These are phyloP conservation scores for Muscidifurax raptorellus DNA, from an alignment of 1,140 invertebrate species.

Conservation along the genomic window DNA sequence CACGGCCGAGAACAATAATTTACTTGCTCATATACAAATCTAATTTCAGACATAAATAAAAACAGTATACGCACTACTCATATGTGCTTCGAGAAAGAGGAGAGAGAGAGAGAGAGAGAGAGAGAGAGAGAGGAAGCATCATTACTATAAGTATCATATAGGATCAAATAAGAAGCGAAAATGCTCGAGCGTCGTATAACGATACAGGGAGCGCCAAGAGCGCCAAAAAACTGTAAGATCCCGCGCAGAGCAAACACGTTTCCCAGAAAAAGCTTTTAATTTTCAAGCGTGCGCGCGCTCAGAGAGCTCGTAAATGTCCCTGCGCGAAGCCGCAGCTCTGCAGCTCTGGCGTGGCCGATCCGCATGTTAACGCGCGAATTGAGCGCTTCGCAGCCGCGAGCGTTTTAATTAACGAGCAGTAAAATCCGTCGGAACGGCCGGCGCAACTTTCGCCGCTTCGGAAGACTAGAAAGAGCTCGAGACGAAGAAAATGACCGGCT, in stretches of 20 bases:
- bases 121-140: no score
- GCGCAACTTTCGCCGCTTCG: conserved; percentile 27
- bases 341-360: conserved; percentile 7
- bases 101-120: no score
- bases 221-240: background rate
- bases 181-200: no score
- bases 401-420: conserved; percentile 48
- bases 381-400: conserved; percentile 31
- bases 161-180: no score
- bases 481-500: background rate
- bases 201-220: no score
- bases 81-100: no score
- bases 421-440: conserved; percentile 28
- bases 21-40: no score
- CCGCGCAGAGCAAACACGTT: conserved; percentile 21
- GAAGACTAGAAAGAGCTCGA: conserved; percentile 2
- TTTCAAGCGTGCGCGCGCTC: background rate
- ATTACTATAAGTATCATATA: no score
- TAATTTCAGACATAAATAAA: no score
- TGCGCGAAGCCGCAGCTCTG: background rate
- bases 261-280: conserved; percentile 38
- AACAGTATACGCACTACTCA: no score
- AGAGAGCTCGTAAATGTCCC: conserved; percentile 36
- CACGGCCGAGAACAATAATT: no score
- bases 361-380: conserved; percentile 40